A percentile compares a stretch with the other conserved stretches of the same genome.
phyloP scores from a whole-genome alignment of 2,797 vertebrate species.

The Chelonia mydas region DNA sequence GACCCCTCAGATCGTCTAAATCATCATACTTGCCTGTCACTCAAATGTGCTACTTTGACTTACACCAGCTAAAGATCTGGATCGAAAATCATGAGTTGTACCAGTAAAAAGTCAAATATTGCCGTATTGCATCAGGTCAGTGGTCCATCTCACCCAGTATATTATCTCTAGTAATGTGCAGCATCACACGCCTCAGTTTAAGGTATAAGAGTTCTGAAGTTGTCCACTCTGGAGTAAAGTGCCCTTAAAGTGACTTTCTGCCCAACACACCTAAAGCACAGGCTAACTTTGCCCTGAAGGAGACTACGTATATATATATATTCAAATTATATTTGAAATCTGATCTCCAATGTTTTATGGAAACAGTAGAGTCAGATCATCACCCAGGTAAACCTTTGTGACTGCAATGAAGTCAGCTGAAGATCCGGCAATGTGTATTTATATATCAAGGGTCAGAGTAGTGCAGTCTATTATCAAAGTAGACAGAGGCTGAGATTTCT shows the following conservation, averaged over 20 bases:
- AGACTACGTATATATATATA: too few relatives aligned
- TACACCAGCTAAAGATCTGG: neutral
- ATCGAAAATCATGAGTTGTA: neutral
- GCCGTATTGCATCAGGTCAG: neutral
- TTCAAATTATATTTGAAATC: neutral
- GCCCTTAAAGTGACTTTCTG: too few relatives aligned
- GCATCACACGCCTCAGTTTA: too few relatives aligned
- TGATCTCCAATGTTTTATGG: neutral
- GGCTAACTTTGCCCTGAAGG: too few relatives aligned
- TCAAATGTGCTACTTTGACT: neutral
- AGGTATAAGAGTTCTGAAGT: neutral
- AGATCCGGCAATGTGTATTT: neutral
- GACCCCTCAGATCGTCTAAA: neutral
- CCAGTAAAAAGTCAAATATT: neutral
- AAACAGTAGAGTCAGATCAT: neutral
- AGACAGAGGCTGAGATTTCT: neutral
- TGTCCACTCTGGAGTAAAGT: neutral
- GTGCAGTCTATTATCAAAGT: neutral
- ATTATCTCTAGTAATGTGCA: neutral
- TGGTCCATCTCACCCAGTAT: neutral
- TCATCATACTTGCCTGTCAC: neutral
- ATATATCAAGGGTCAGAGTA: neutral
- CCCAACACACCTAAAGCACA: too few relatives aligned
- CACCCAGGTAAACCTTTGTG: neutral
- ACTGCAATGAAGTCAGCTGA: neutral